phyloP scores from a whole-genome alignment of 2,797 vertebrate species.

The Garrulus glandarius region DNA sequence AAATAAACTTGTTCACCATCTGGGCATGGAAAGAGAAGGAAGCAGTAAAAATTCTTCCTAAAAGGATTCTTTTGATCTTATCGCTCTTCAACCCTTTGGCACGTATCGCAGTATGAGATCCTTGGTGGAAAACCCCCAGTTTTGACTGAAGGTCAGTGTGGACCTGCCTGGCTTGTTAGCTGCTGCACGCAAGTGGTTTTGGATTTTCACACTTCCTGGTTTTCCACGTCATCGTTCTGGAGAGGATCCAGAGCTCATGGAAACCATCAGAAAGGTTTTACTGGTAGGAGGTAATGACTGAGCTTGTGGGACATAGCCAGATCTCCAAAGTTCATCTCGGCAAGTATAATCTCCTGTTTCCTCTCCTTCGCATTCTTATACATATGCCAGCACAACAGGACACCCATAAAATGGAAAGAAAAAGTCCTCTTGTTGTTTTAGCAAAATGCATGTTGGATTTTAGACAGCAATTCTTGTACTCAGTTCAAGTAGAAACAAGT shows the following conservation, averaged over 20 bases:
- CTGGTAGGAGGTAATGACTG: neutral
- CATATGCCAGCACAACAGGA: neutral
- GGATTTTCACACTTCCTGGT: neutral
- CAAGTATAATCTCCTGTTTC: neutral
- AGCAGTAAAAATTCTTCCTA: neutral
- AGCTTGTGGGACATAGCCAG: neutral
- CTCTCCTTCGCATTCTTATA: neutral
- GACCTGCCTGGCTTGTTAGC: neutral
- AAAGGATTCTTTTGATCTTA: neutral
- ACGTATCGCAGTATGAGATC: neutral
- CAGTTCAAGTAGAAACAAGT: neutral
- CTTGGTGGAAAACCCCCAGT: neutral
- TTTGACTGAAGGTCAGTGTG: neutral
- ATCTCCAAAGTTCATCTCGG: neutral
- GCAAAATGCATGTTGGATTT: neutral
- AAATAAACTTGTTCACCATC: neutral
- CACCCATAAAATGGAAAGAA: neutral
- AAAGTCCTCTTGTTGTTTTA: neutral
- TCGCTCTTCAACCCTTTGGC: neutral
- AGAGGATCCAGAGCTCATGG: neutral
- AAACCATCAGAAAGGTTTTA: neutral
- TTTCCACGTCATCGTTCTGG: neutral
- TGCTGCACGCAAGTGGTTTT: neutral
- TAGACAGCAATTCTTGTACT: neutral
- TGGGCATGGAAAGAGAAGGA: neutral